These are phyloP conservation scores for Palythoa caribaeorum DNA, from an alignment of 92 coral and sea anemone species.

Conservation along the genomic window DNA sequence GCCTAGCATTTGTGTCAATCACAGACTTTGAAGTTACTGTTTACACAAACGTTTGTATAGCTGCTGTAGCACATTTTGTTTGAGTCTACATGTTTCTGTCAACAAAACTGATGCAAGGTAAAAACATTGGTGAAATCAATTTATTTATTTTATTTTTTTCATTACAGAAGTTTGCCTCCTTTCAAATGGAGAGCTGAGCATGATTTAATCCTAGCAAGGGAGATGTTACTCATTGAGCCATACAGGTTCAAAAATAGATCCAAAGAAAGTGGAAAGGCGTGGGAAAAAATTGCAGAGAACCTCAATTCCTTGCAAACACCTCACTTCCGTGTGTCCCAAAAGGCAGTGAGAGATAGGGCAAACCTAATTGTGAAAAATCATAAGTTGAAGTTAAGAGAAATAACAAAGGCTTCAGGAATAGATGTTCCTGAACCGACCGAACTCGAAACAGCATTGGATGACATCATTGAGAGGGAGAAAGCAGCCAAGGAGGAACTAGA, in stretches of 20 bases:
- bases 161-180: conserved; percentile 1
- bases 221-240: neutral
- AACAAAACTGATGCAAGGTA: neutral
- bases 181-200: neutral
- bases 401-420: conserved; percentile 34
- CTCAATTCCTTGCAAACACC: neutral
- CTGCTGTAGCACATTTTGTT: neutral
- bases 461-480: conserved; percentile 8
- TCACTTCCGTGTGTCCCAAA: neutral
- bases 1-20: neutral
- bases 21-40: neutral
- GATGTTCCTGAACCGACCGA: conserved; percentile 12
- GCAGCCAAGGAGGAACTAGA: conserved; percentile 21
- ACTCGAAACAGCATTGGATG: neutral
- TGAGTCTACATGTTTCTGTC: conserved; percentile 1
- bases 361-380: neutral
- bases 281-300: neutral
- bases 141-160: neutral
- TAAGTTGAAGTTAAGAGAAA: neutral
- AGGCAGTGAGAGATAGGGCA: conserved; percentile 9
- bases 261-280: neutral
- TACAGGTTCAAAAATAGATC: neutral
- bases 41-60: neutral
- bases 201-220: neutral
- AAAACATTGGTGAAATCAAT: neutral